These are phyloP conservation scores for Sesamia nonagrioides DNA, from an alignment of 1,140 invertebrate genomes.

Conservation along the genomic window DNA sequence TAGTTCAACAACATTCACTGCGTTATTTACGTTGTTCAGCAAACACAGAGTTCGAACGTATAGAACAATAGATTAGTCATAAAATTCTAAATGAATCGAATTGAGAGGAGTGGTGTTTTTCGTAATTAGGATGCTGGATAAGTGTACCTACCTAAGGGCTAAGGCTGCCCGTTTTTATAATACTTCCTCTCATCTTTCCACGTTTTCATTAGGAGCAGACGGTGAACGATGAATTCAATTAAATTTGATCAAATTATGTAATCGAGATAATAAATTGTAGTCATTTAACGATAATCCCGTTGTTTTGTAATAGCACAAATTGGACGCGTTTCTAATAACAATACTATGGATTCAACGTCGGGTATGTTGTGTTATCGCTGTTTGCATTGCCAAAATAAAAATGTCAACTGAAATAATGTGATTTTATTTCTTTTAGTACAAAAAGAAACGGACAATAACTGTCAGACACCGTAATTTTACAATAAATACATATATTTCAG, in stretches of 20 bases:
- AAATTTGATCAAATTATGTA: slow-evolving; percentile 57
- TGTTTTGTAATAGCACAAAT: slow-evolving; percentile 67
- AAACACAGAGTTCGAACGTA: too few species aligned
- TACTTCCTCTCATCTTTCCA: neutral
- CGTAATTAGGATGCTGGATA: too few species aligned
- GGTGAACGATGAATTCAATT: slow-evolving; percentile 30
- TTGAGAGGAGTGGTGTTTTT: too few species aligned
- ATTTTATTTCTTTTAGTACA: slow-evolving; percentile 20
- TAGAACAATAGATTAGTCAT: too few species aligned
- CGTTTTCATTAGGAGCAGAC: slow-evolving; percentile 29
- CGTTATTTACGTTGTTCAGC: too few species aligned
- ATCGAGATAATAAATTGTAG: slow-evolving; percentile 60
- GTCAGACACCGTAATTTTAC: too few species aligned
- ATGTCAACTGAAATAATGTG: slow-evolving; percentile 39
- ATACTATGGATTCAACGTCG: slow-evolving; percentile 30
- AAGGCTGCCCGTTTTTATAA: neutral
- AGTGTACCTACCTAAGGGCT: neutral
- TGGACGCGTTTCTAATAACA: slow-evolving; percentile 29
- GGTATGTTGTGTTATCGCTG: slow-evolving; percentile 59
- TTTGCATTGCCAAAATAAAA: slow-evolving; percentile 61
- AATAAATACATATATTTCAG: too few species aligned
- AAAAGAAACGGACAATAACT: too few species aligned
- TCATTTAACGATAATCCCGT: slow-evolving; percentile 55
- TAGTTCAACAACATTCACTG: too few species aligned
- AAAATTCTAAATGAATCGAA: too few species aligned